These are phyloP conservation scores for Acanthiza pusilla DNA, from an alignment of 2,797 vertebrate species.

Conservation along the genomic window DNA sequence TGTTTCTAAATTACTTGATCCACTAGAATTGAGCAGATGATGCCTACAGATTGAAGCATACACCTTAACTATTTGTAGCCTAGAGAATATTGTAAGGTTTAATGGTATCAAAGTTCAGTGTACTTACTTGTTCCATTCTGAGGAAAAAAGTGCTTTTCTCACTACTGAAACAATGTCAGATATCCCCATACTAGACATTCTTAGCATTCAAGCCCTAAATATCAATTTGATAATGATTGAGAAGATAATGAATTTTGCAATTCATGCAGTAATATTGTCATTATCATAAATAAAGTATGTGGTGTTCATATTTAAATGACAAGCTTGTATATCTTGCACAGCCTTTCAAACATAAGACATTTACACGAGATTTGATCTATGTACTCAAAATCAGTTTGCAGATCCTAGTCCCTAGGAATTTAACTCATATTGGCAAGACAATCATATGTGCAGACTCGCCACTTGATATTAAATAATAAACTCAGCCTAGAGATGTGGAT, in stretches of 20 bases:
- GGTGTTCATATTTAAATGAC: background rate
- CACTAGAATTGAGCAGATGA: background rate
- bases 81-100: background rate
- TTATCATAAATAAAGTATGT: background rate
- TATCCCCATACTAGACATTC: background rate
- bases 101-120: background rate
- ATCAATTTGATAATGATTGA: background rate
- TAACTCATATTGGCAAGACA: background rate
- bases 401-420: background rate
- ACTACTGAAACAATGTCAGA: background rate
- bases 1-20: conserved; percentile 33
- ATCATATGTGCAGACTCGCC: background rate
- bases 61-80: background rate
- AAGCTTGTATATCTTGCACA: background rate
- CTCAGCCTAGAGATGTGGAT: background rate
- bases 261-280: background rate
- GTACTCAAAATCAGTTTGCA: background rate
- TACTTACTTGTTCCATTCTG: background rate
- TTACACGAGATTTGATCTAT: background rate
- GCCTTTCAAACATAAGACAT: background rate
- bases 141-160: background rate
- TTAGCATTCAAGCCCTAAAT: background rate
- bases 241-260: background rate
- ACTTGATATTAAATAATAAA: background rate
- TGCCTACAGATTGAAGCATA: background rate